Percentiles rank a stretch among this genome's conserved stretches.
Conservation (phyloP, 1,140 invertebrate species). For the Solen grandis region DNA sequence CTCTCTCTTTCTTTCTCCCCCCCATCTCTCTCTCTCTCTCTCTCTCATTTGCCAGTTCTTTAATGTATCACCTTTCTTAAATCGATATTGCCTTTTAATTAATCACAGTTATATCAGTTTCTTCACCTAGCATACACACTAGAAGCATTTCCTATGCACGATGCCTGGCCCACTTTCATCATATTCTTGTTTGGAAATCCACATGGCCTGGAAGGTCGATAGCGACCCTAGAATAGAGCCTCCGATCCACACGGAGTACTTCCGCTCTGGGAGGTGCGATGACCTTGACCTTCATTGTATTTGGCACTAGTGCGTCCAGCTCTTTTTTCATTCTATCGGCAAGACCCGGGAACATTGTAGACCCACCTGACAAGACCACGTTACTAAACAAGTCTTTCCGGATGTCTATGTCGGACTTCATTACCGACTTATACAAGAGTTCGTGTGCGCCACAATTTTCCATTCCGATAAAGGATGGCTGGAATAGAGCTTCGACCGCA, state of each 20-base stretch:
- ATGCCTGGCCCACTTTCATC: conserved; percentile 22
- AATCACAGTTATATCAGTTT: too few species aligned
- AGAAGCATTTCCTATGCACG: too few species aligned
- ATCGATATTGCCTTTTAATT: too few species aligned
- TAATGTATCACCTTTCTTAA: too few species aligned
- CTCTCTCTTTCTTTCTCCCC: too few species aligned
- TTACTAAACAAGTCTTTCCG: conserved; percentile 54
- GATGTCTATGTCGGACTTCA: conserved; percentile 73
- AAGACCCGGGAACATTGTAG: conserved; percentile 58
- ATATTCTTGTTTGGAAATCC: conserved; percentile 77
- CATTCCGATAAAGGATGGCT: conserved; percentile 68
- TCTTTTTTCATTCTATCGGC: conserved; percentile 34
- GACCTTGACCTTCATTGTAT: conserved; percentile 77
- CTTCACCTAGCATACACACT: too few species aligned
- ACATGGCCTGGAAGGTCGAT: conserved; percentile 85
- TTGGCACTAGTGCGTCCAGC: conserved; percentile 16
- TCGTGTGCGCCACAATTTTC: conserved; percentile 70
- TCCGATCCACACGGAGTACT: conserved; percentile 75
- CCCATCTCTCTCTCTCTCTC: too few species aligned
- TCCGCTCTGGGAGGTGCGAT: conserved; percentile 79
- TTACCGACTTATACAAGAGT: conserved; percentile 93
- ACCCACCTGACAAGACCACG: conserved; percentile 59
- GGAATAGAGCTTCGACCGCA: conserved; percentile 87
- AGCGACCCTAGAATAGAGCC: conserved; percentile 85
- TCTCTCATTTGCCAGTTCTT: too few species aligned